Conservation (phyloP, 2,113 vertebrate species). For the Heloderma charlesbogerti region DNA sequence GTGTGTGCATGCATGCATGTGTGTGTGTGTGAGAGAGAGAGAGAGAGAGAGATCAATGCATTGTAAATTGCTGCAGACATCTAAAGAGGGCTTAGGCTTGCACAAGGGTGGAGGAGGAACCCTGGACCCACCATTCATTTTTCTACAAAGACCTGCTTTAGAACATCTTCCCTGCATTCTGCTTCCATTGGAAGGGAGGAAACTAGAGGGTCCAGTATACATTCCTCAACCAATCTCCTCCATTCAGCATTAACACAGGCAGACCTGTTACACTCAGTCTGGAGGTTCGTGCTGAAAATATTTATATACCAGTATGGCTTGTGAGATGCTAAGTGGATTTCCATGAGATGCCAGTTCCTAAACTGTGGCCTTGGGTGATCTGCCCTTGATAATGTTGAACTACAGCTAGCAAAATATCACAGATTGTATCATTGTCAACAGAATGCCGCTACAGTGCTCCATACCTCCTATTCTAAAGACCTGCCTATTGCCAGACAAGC, state of each 20-base stretch:
- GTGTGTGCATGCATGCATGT: no score
- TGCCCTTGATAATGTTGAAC: neutral
- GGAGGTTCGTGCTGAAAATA: neutral
- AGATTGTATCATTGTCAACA: neutral
- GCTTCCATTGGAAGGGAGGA: neutral
- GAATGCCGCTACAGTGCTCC: neutral
- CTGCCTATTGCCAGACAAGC: neutral
- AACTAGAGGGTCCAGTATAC: neutral
- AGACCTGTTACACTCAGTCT: neutral
- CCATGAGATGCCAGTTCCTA: neutral
- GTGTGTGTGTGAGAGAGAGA: no score
- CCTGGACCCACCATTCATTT: neutral
- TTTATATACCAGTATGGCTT: neutral
- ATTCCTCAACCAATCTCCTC: neutral
- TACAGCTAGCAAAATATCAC: neutral
- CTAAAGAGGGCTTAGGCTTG: neutral
- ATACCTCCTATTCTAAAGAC: no score
- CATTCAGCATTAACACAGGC: neutral
- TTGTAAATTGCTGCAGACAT: neutral
- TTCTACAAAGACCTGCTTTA: neutral
- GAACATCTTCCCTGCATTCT: neutral
- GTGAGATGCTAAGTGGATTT: neutral
- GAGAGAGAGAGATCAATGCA: neutral
- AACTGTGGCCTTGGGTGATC: no score
- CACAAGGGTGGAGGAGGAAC: neutral